These are phyloP conservation scores for Anseranas semipalmata DNA, from an alignment of 2,113 vertebrate genomes.

Conservation along the genomic window DNA sequence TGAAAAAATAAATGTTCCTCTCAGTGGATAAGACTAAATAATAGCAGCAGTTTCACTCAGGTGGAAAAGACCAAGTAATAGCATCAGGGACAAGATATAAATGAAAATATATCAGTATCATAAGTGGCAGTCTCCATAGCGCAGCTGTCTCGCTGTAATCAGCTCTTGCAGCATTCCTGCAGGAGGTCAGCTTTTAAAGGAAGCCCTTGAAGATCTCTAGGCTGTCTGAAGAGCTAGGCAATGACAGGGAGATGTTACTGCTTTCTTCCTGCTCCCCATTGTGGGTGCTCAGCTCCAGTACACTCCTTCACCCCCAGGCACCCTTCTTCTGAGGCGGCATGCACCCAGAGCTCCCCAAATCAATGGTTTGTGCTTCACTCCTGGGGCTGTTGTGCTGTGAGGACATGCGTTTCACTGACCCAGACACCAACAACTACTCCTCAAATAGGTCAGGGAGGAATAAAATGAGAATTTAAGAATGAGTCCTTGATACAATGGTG, in stretches of 20 bases:
- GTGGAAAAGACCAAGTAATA: background rate
- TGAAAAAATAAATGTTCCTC: background rate
- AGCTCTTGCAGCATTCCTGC: background rate
- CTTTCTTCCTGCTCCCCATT: background rate
- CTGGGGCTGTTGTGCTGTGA: accelerated
- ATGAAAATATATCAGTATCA: background rate
- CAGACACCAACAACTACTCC: background rate
- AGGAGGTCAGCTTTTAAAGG: background rate
- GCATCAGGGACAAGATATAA: background rate
- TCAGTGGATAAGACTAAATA: background rate
- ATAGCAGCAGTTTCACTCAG: background rate
- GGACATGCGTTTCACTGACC: background rate
- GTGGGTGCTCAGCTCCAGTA: background rate
- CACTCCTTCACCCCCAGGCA: background rate
- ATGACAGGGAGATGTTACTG: too few species aligned
- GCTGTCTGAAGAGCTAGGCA: background rate
- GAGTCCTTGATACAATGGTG: background rate
- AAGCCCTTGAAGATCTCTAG: background rate
- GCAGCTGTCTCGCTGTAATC: background rate
- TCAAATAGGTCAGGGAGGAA: background rate
- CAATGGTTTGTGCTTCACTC: background rate
- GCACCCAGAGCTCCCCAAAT: background rate
- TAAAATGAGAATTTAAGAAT: background rate
- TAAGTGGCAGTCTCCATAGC: background rate
- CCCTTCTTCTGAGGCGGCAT: background rate